Conservation (phyloP, 2,113 vertebrate genomes). For the Rostratula benghalensis region DNA sequence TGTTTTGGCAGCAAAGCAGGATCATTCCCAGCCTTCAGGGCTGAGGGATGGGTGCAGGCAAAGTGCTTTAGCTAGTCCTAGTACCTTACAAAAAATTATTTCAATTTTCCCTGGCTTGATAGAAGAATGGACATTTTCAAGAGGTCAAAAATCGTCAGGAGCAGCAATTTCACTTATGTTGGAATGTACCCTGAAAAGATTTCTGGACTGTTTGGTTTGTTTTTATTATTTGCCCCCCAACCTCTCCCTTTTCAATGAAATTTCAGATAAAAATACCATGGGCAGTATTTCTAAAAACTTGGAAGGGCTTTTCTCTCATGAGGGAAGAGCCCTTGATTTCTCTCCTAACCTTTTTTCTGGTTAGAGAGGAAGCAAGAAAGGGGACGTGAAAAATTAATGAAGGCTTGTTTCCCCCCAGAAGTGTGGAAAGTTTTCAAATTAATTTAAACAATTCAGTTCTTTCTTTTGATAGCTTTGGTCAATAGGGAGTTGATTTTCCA, state of each 20-base stretch:
- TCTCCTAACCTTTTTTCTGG: not conserved
- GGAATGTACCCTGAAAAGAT: not conserved
- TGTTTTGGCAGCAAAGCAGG: not conserved
- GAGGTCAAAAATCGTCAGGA: not conserved
- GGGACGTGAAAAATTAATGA: constrained; percentile 35
- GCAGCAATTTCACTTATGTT: not conserved
- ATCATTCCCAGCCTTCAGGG: not conserved
- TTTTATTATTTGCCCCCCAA: not conserved
- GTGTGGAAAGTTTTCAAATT: not conserved
- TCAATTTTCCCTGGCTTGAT: not conserved
- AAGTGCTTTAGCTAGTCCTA: not conserved
- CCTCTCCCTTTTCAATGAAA: not conserved
- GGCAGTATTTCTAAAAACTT: not conserved
- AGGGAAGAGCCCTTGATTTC: not conserved
- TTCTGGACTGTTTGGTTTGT: not conserved
- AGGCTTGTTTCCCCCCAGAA: not conserved
- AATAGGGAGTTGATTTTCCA: constrained; percentile 7
- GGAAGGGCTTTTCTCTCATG: not conserved
- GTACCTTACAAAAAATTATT: not conserved
- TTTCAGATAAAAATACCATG: not conserved
- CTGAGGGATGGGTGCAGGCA: not conserved
- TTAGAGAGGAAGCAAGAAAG: not conserved
- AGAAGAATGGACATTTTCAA: not conserved
- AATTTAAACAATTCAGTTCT: not conserved
- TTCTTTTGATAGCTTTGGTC: constrained; percentile 19